Evolutionary conservation across 2,797 vertebrate species (phyloP), one percentile per base, ranked within the genome.

Genomic region (Eleutherodactylus coqui): DNA sequence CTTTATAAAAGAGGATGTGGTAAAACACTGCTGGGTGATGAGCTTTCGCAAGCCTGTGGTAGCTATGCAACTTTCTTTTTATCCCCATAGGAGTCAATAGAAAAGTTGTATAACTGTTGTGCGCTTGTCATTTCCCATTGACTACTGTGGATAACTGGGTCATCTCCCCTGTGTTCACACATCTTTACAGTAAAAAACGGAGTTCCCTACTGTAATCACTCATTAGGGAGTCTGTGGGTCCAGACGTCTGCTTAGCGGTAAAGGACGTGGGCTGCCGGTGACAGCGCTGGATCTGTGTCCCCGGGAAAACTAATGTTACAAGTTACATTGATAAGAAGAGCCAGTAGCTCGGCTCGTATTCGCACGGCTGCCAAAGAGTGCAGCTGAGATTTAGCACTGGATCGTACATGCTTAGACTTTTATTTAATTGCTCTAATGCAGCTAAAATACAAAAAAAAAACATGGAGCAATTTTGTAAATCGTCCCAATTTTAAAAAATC

Each of bases 91-190:
- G 69, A 72, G 38, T 72, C 38, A 72, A 43, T 43, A 70, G 38
- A 43, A 70, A 70, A 24, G 19, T 70, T 70, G 38, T 41, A 70
- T 36, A 21, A 41, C 21, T 43, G 19, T 13, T 43, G 67, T 70
- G 36, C 24, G 1, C 36, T 24, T 43, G 69, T 72, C 69, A 72
- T 41, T 72, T 72, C 24, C 38, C 38, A 72, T n/a, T 5, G 69
- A 72, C 69, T 72, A 41, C 69, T n/a, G n/a, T 24, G 38, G 69
- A 72, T 72, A 72, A 43, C 69, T 72, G 38, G 69, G 69, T 72
- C 69, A 43, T 34, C 69, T 72, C 69, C 69, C 69, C n/a, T n/a
- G 69, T 43, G 21, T 41, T 72, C 69, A 72, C 36, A 72, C 69
- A 70, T 70, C 24, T 41, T 41, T 24, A 41, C 8, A 70, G 69